Percentiles rank a stretch among this genome's conserved stretches.
Conservation (phyloP, 2,888 invertebrate genomes). For the Tetropium fuscum region DNA sequence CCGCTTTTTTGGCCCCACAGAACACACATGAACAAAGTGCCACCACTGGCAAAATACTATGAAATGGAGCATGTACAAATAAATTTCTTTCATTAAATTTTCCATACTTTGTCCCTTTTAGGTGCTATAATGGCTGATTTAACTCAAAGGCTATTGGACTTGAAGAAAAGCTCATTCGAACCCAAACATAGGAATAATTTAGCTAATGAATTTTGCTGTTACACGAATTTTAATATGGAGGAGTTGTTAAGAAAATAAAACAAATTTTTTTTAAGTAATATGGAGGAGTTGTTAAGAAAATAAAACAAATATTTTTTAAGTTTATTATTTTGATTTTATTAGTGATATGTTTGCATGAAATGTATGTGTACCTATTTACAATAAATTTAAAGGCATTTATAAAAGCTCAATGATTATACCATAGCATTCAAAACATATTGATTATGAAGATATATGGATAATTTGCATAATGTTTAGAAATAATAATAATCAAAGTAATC, state of each 20-base stretch:
- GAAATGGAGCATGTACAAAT: too few species aligned
- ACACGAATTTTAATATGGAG: conserved; percentile 86
- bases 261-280: conserved; percentile 46
- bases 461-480: too few species aligned
- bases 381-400: conserved; percentile 20
- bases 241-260: conserved; percentile 36
- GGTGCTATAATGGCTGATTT: conserved; percentile 82
- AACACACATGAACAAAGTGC: too few species aligned
- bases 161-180: conserved; percentile 77
- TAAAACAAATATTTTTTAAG: conserved; percentile 16
- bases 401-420: conserved; percentile 6
- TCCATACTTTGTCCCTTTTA: conserved; percentile 59
- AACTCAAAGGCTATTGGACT: conserved; percentile 72
- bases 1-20: too few species aligned
- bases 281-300: conserved; percentile 65
- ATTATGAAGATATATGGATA: too few species aligned
- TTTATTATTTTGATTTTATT: conserved; percentile 35
- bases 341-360: conserved; percentile 57
- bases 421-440: too few species aligned
- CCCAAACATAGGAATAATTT: conserved; percentile 91
- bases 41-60: too few species aligned
- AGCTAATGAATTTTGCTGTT: conserved; percentile 94
- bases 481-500: too few species aligned
- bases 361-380: conserved; percentile 42
- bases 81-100: not conserved